These are phyloP conservation scores for Nomada hirtipes DNA, from an alignment of 2,888 invertebrate species.

Conservation along the genomic window DNA sequence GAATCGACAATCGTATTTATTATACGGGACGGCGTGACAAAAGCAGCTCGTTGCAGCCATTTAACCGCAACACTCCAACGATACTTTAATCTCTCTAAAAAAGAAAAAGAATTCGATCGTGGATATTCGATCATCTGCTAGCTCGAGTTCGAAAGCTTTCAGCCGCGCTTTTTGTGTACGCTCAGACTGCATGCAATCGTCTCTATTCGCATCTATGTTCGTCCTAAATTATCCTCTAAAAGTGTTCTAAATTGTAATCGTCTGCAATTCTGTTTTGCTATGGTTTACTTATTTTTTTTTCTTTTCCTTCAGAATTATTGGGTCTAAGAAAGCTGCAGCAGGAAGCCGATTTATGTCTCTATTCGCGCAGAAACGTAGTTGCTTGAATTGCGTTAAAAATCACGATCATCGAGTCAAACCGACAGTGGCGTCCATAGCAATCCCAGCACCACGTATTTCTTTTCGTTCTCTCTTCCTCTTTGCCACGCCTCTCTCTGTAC, in stretches of 20 bases:
- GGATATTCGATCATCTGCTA: background rate
- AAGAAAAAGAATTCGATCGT: background rate
- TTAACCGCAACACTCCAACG: background rate
- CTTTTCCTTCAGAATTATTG: background rate
- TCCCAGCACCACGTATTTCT: constrained; percentile 27
- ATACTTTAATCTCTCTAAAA: background rate
- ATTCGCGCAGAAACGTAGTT: background rate
- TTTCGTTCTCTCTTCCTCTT: constrained; percentile 1
- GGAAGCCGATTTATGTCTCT: background rate
- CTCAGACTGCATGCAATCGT: constrained; percentile 2
- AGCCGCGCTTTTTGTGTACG: background rate
- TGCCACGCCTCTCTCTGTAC: constrained; percentile 46
- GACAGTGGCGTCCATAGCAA: constrained; percentile 46
- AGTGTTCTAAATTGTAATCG: constrained; percentile 1
- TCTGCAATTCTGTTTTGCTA: background rate
- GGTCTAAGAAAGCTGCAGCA: constrained; percentile 1
- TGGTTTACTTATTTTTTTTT: background rate
- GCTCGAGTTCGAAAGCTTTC: background rate
- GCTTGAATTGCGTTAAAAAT: background rate
- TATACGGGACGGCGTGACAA: constrained; percentile 44
- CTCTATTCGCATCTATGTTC: background rate
- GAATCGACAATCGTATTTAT: constrained; percentile 53
- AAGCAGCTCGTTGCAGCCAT: constrained; percentile 10
- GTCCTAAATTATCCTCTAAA: background rate
- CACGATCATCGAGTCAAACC: constrained; percentile 62